Evolutionary conservation across 2,797 vertebrate genomes (phyloP), one percentile per base, ranked within the genome.

Genomic region (Zonotrichia albicollis): DNA sequence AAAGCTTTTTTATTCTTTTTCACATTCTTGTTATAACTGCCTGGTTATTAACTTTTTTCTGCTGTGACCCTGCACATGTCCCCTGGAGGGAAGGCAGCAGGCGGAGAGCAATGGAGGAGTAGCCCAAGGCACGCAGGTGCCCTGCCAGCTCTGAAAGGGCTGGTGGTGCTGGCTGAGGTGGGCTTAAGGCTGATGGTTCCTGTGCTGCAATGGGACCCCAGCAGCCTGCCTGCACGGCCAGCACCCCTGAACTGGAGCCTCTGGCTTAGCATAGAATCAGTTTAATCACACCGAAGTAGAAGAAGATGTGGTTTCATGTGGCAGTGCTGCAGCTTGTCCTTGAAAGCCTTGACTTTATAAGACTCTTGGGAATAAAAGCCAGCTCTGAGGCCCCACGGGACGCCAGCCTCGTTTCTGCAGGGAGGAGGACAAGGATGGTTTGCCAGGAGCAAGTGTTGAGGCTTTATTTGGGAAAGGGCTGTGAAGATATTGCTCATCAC

Each of bases 1-100:
- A 97, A 97, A 97, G 94, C 95, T 96, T 97, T 96, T 96, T 94
- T 94, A 97, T 96, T 94, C 86, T 96, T 97, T 97, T 96, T 90
- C 95, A 96, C 51, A 14, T 50, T 73, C 17, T 68, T 84, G 72
- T 74, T 78, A 55, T 29, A 93, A 74, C 23, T 48, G 65, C 72
- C 46, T 96, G 68, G 26, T 97, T 95, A 92, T 92, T 95, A 15
- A 11, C 70, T 36, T 34, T 34, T 43, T 45, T 16, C 43, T 65
- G 30, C 64, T 21, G 16, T 4, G 17, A 84, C 30, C 18, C 19
- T 72, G 57, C n/a, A 27, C 0, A 0, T 68, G 51, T 30, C 3
- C 16, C 5, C 42, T 48, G 70, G 51, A 45, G 72, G 46, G 40
- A 48, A 43, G 23, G 42, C 60, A 53, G 77, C 1, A 1, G 34